Conservation (phyloP, 2,113 vertebrate genomes). For the Rhynchomys soricoides region DNA sequence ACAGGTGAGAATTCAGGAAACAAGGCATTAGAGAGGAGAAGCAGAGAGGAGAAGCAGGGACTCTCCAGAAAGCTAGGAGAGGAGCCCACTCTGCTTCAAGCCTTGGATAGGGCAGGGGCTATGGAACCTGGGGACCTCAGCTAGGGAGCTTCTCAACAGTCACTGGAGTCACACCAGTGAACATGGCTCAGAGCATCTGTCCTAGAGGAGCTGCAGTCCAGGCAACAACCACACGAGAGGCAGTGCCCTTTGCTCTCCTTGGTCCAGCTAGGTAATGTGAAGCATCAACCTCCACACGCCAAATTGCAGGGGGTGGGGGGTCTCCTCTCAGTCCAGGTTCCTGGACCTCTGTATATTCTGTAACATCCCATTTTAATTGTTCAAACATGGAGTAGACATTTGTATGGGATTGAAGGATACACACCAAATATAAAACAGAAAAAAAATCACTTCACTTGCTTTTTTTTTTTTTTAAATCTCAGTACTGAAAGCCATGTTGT, state of each 20-base stretch:
- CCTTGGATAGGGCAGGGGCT: background rate
- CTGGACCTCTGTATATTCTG: accelerated
- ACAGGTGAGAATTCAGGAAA: no score
- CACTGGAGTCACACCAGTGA: no score
- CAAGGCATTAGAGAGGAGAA: no score
- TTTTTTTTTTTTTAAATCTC: background rate
- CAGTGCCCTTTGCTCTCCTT: background rate
- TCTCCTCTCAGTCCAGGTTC: background rate
- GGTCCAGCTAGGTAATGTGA: background rate
- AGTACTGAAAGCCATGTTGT: background rate
- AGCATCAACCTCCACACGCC: background rate
- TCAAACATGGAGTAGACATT: background rate
- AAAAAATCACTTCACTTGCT: background rate
- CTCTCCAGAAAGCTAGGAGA: background rate
- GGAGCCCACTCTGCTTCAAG: background rate
- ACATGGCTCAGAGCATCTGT: background rate
- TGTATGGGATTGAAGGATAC: background rate
- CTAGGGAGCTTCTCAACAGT: no score
- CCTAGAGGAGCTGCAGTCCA: background rate
- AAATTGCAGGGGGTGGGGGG: no score
- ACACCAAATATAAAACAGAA: background rate
- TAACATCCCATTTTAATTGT: background rate
- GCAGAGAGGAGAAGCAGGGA: no score
- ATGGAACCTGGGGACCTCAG: background rate
- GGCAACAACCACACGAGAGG: background rate